Evolutionary conservation across 2,797 vertebrate species (phyloP).

Genomic region (Scolopax rusticola): DNA sequence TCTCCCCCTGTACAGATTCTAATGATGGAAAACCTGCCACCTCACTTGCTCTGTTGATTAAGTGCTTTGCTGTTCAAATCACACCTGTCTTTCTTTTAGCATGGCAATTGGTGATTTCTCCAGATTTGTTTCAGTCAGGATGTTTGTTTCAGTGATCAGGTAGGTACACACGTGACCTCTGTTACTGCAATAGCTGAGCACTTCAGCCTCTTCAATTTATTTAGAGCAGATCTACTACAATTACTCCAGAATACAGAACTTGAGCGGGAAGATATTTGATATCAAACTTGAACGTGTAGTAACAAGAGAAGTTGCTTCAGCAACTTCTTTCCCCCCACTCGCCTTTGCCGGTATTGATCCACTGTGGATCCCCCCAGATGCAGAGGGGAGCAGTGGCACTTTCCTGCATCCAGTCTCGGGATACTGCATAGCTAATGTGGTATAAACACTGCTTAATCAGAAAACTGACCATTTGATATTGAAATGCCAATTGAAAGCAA

Average conservation of each 20-base stretch:
- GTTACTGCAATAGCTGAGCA: background rate
- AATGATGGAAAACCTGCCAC: background rate
- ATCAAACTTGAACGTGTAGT: background rate
- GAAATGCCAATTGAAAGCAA: background rate
- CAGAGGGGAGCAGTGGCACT: background rate
- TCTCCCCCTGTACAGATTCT: background rate
- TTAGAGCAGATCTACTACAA: background rate
- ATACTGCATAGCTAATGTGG: background rate
- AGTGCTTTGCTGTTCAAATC: background rate
- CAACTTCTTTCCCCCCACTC: background rate
- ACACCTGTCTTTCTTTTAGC: background rate
- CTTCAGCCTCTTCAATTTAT: background rate
- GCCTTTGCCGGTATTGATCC: background rate
- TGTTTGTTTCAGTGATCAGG: background rate
- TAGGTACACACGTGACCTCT: accelerated
- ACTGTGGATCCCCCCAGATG: accelerated
- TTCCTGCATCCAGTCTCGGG: background rate
- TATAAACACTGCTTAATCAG: background rate
- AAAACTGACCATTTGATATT: background rate
- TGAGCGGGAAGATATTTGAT: background rate
- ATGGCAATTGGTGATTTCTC: background rate
- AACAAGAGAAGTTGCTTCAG: background rate
- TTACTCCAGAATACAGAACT: background rate
- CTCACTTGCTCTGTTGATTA: background rate
- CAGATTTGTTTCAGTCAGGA: background rate